Evolutionary conservation across 2,113 vertebrate genomes (phyloP), one percentile per base, ranked within the genome.

Genomic region (Ramphastos sulfuratus): DNA sequence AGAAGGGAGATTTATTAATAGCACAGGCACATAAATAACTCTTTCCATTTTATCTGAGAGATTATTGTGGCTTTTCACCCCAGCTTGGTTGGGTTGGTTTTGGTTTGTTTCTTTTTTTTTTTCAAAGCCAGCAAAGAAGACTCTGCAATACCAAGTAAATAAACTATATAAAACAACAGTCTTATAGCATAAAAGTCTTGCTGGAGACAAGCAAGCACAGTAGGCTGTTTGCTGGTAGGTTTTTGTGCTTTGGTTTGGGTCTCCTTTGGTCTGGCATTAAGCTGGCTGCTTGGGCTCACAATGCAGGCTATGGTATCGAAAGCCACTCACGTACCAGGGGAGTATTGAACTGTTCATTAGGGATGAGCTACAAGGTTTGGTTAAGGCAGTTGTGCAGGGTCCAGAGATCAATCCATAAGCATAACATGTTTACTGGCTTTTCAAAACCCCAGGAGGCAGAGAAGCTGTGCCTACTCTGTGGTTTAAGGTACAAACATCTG

Each of bases 1-100:
- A 88, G 96, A 96, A 94, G 64, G 94, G 39, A 59, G 24, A 66
- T 77, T 85, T 94, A 92, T 94, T 92, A 96, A 96, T 95, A 96
- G 80, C 66, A 81, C 20, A 63, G 35, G 27, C 63, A 92, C 66
- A 91, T 71, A 96, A 94, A 95, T 94, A 93, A 92, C 84, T 87
- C 82, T 95, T 97, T 94, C 86, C 60, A 81, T 85, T 94, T 80
- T 87, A 86, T 91, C 76, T 94, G 69, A 87, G 81, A 33, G 39
- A 88, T 76, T 90, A 81, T 82, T 93, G 93, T 85, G 94, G 85
- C 63, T 96, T 95, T 87, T 76, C 85, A 94, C 92, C 73, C 37
- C 55, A 25, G 56, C 12, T 63, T 25, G 60, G n/a, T 39, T 39
- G 37, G 37, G 37, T 39, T 39, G 37, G 37, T 39, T 39, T 39